phyloP scores from a whole-genome alignment of 2,113 vertebrate genomes.

The Heterotilapia buettikoferi region DNA sequence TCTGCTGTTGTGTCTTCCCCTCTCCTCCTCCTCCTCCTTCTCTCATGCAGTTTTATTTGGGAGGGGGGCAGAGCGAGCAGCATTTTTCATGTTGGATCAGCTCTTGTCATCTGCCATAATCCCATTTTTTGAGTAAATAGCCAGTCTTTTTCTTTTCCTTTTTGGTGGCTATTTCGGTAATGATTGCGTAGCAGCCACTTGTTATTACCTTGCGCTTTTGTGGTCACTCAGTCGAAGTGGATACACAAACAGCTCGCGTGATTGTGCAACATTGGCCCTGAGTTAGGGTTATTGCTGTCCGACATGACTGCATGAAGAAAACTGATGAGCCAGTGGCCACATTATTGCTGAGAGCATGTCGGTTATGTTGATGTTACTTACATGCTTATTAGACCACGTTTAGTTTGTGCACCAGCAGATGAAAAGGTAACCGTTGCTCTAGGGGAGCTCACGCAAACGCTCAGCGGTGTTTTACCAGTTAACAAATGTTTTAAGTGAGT shows the following conservation, averaged over 20 bases:
- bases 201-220: conserved; percentile 11
- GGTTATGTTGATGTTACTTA: neutral
- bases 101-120: neutral
- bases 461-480: neutral
- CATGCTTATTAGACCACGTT: neutral
- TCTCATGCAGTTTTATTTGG: conserved; percentile 7
- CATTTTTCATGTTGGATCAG: conserved; percentile 18
- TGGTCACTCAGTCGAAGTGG: conserved; percentile 18
- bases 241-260: conserved; percentile 38
- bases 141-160: neutral
- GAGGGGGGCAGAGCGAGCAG: neutral
- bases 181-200: conserved; percentile 3
- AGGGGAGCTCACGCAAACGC: neutral
- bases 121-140: neutral
- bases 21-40: neutral
- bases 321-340: neutral
- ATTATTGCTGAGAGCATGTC: neutral
- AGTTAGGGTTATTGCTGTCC: conserved; percentile 8
- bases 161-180: neutral
- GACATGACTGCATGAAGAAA: conserved; percentile 3
- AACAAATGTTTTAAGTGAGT: neutral
- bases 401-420: neutral
- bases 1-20: conserved; percentile 66
- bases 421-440: neutral
- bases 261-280: conserved; percentile 50